phyloP scores from a whole-genome alignment of 2,797 vertebrate genomes.

The Nannoperca australis region DNA sequence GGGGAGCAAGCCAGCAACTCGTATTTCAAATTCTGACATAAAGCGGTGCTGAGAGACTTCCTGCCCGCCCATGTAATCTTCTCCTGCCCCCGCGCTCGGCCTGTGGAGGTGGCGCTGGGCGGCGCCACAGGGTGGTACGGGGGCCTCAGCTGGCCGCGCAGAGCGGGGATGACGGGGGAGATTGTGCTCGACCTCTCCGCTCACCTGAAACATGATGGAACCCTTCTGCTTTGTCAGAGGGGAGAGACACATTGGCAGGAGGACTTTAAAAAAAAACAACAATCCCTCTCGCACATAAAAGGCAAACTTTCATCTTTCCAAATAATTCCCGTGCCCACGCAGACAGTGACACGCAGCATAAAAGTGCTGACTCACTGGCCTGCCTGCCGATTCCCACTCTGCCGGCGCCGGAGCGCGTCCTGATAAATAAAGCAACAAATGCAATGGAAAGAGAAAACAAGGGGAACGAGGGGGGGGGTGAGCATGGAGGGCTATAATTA shows the following conservation, averaged over 20 bases:
- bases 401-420: conserved; percentile 62
- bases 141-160: conserved; percentile 58
- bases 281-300: conserved; percentile 30
- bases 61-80: conserved; percentile 36
- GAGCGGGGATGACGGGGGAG: conserved; percentile 59
- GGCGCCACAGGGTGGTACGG: conserved; percentile 20
- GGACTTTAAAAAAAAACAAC: conserved; percentile 72
- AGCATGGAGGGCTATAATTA: conserved; percentile 81
- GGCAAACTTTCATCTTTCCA: conserved; percentile 64
- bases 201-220: conserved; percentile 71
- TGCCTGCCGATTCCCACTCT: conserved; percentile 60
- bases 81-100: conserved; percentile 26
- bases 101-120: conserved; percentile 42
- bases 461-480: conserved; percentile 28
- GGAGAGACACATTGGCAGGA: conserved; percentile 65
- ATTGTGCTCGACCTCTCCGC: conserved; percentile 64
- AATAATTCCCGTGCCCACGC: conserved; percentile 22
- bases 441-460: conserved; percentile 64
- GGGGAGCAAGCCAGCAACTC: conserved; percentile 14
- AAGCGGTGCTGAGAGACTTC: conserved; percentile 47
- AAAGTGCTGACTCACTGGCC: conserved; percentile 73
- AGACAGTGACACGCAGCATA: conserved; percentile 55
- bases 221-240: conserved; percentile 60
- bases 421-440: conserved; percentile 78
- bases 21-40: conserved; percentile 56